Conservation (phyloP, 2,888 invertebrate species). For the Neoscelio sp. region DNA sequence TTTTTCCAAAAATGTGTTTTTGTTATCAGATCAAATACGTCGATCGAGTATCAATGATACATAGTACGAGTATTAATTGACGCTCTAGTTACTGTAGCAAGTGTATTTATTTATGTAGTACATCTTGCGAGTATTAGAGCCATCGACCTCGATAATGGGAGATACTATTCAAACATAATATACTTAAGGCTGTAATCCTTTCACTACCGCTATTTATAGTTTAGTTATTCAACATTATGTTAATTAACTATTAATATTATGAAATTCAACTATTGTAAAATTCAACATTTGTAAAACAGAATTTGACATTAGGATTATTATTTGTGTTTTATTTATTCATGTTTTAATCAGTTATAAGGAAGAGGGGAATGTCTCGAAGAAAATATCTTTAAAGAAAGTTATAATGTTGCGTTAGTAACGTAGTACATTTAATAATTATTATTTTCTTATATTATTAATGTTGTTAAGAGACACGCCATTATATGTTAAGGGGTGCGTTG, state of each 20-base stretch:
- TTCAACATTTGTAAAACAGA: conserved; percentile 34
- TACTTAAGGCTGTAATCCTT: conserved; percentile 39
- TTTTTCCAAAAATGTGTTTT: background rate
- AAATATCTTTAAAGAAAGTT: no score
- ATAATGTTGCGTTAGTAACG: no score
- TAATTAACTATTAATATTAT: conserved; percentile 16
- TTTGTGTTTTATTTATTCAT: no score
- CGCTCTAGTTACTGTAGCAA: conserved; percentile 53
- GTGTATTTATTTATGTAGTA: conserved; percentile 49
- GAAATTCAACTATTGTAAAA: no score
- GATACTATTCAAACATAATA: conserved; percentile 21
- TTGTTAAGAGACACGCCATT: no score
- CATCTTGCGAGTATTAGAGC: conserved; percentile 51
- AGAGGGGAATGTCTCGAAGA: no score
- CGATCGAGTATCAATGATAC: conserved; percentile 41
- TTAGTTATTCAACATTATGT: conserved; percentile 7
- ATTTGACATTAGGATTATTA: no score
- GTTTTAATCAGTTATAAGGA: no score
- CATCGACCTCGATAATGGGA: conserved; percentile 54
- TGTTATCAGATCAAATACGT: conserved; percentile 11
- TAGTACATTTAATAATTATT: no score
- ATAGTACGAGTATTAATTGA: conserved; percentile 37
- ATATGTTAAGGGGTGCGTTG: no score
- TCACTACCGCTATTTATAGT: conserved; percentile 52
- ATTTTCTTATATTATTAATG: no score